Base-by-base conservation (phyloP, 2,113 vertebrate genomes). In the Solea senegalensis region DNA sequence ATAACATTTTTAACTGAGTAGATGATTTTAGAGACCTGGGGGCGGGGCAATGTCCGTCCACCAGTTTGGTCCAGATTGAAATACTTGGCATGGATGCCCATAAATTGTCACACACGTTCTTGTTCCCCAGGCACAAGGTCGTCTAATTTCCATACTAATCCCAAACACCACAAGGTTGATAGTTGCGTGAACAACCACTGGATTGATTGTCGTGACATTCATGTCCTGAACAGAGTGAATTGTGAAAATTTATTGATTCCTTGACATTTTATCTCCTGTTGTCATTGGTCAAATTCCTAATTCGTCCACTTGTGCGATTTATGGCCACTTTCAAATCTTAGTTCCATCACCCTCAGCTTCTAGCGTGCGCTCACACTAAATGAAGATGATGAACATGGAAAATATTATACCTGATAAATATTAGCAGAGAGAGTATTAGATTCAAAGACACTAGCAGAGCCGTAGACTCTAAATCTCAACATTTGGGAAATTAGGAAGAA, bases 271-370 rank as follows among this genome's bases (percentile, higher is more conserved):
- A 66, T 41, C 5, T 9, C 7, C 8, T 2, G 4, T 40, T 14
- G 16, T 48, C 28, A 53, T 10, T n/a, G 15, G n/a, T 15, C 50
- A 53, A 53, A 27, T n/a, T 27, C 26, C 26, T n/a, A 44, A 53
- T 44, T 44, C 2, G 8, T 43, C 39, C 16, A 44, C 8, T 44
- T 15, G 39, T 52, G 51, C 21, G 62, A 5, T 52, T 65, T 26
- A 65, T 27, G 63, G 43, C 63, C 51, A 65, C 9, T 44, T 64
- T 7, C n/a, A 54, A 44, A 44, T 27, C 34, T 21, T 15, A 9
- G 43, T 60, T 34, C 46, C 27, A 14, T 16, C 46, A 13, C 5
- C 16, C 46, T 21, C 21, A 10, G 63, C 50, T 44, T 4, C 21
- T 43, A 54, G 16, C 27, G 12, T 39, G 46, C 15, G 11, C n/a